Conservation (phyloP, 2,888 invertebrate genomes). For the Polydesmus complanatus region DNA sequence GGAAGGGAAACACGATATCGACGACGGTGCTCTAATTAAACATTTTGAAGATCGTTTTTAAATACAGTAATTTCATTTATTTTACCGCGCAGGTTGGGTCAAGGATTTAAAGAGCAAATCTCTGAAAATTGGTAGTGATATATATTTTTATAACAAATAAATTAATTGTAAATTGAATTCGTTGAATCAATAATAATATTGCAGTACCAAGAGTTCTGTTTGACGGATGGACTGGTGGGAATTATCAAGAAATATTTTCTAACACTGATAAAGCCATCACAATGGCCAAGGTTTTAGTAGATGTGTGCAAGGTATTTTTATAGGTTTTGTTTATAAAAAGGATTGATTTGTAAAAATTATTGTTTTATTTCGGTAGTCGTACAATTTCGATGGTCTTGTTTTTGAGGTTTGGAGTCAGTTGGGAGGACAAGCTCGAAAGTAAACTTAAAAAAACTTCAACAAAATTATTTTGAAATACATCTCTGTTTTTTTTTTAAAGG, state of each 20-base stretch:
- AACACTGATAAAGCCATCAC: conserved; percentile 51
- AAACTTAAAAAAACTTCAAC: background rate
- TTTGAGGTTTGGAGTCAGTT: conserved; percentile 82
- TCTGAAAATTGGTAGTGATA: conserved; percentile 26
- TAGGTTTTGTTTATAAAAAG: no score
- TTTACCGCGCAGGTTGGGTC: conserved; percentile 6
- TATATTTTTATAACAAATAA: conserved; percentile 1
- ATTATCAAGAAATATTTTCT: conserved; percentile 55
- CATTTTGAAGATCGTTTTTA: conserved; percentile 46
- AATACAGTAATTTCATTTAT: conserved; percentile 55
- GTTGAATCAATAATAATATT: conserved; percentile 25
- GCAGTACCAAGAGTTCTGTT: conserved; percentile 79
- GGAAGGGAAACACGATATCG: conserved; percentile 37
- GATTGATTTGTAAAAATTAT: no score
- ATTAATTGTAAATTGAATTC: conserved; percentile 4
- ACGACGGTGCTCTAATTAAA: conserved; percentile 25
- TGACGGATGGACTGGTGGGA: conserved; percentile 67
- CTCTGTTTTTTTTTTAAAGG: conserved; percentile 21
- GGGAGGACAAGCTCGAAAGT: conserved; percentile 44
- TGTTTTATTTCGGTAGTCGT: no score
- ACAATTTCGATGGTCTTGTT: conserved; percentile 77
- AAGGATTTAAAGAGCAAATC: conserved; percentile 25
- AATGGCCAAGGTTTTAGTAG: conserved; percentile 51
- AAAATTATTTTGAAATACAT: background rate
- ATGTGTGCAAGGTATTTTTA: conserved; percentile 38